Percentiles rank a stretch among this genome's conserved stretches.
Evolutionary conservation across 2,888 invertebrate species (phyloP).

Genomic region (Sarcophaga carnaria): DNA sequence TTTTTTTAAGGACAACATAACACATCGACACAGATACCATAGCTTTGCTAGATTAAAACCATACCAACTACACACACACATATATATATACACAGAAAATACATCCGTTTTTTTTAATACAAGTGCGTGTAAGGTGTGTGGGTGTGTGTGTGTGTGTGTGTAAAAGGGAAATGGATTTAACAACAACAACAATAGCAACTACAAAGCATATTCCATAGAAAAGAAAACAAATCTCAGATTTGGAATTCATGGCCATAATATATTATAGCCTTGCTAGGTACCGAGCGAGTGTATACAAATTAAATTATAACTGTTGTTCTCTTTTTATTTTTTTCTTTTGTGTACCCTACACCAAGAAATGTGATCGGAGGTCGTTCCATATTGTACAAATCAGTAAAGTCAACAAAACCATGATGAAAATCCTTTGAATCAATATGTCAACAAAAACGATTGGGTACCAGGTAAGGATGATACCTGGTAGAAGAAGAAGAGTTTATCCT

Average conservation of each 20-base stretch:
- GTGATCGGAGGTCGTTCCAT: neutral
- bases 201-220: neutral
- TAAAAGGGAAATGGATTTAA: slow-evolving; percentile 23
- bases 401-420: too few species aligned
- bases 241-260: slow-evolving; percentile 34
- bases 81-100: neutral
- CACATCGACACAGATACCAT: too few species aligned
- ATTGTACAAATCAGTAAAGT: neutral
- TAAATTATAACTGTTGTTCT: slow-evolving; percentile 36
- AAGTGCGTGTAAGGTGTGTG: neutral
- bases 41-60: too few species aligned
- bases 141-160: neutral
- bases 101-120: neutral
- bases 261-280: slow-evolving; percentile 7
- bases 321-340: neutral
- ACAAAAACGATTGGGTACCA: too few species aligned
- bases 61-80: neutral
- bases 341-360: neutral
- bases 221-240: slow-evolving; percentile 42
- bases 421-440: too few species aligned
- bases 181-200: neutral
- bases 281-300: slow-evolving; percentile 38
- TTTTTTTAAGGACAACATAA: too few species aligned
- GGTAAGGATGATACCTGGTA: too few species aligned
- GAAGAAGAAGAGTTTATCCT: too few species aligned